These are phyloP conservation scores for Thinocorus orbignyianus DNA, from an alignment of 2,113 vertebrate species.

Conservation along the genomic window DNA sequence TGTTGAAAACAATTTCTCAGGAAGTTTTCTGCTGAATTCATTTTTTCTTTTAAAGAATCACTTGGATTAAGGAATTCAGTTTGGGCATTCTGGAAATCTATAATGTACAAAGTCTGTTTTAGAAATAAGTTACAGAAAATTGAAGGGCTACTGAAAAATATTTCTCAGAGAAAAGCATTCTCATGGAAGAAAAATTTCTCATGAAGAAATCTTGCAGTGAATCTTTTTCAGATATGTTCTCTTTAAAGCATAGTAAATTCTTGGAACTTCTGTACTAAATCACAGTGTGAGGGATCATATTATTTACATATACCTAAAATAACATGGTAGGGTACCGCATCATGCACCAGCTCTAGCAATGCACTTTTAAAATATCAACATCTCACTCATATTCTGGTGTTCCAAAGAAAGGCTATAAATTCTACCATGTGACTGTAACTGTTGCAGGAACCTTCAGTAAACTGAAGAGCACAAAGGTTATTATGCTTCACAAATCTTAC, in stretches of 20 bases:
- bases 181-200: not conserved
- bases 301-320: not conserved
- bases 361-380: not conserved
- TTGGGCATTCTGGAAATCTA: not conserved
- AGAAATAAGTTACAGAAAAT: not conserved
- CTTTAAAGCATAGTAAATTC: not conserved
- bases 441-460: not conserved
- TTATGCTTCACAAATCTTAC: not conserved
- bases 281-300: accelerated
- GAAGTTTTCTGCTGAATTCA: not conserved
- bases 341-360: not conserved
- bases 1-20: not conserved
- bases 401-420: not conserved
- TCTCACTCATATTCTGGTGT: not conserved
- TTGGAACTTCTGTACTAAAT: not conserved
- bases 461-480: not conserved
- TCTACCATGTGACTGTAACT: not conserved
- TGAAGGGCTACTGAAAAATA: not conserved
- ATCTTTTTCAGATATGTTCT: not conserved
- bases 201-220: not conserved
- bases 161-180: not conserved
- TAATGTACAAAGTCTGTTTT: not conserved
- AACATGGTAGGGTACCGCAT: not conserved
- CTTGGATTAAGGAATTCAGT: not conserved
- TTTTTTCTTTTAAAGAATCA: not conserved